Conservation (phyloP, 2,888 invertebrate species). For the Callosobruchus maculatus region DNA sequence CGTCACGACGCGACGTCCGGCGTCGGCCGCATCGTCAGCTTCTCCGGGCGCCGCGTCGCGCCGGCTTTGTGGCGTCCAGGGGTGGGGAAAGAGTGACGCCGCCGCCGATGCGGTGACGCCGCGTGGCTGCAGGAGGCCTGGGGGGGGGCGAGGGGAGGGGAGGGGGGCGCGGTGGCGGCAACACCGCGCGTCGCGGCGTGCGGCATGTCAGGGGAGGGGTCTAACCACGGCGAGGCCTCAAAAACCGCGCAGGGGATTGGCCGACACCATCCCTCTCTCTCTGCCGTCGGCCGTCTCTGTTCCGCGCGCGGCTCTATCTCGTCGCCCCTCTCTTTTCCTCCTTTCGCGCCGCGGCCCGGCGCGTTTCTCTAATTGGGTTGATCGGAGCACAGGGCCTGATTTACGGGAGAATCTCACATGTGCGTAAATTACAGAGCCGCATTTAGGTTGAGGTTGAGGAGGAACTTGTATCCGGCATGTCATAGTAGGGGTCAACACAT, state of each 20-base stretch:
- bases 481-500: no score
- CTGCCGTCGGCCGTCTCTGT: slow-evolving; percentile 14
- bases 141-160: background rate
- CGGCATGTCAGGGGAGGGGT: slow-evolving; percentile 50
- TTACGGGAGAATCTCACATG: background rate
- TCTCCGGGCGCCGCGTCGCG: background rate
- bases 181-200: slow-evolving; percentile 44
- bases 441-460: background rate
- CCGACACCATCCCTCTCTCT: slow-evolving; percentile 40
- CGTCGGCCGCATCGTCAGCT: no score
- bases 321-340: background rate
- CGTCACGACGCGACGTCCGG: no score
- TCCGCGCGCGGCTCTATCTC: background rate
- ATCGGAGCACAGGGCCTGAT: background rate
- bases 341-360: background rate
- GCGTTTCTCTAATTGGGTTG: slow-evolving; percentile 3
- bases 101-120: background rate
- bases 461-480: no score
- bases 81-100: slow-evolving; percentile 6
- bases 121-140: no score
- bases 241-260: slow-evolving; percentile 53
- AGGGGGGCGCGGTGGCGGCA: slow-evolving; percentile 17
- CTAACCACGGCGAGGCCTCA: slow-evolving; percentile 52
- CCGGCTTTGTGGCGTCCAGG: background rate
- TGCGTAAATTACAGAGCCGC: no score